Percentiles rank a stretch among this genome's conserved stretches.
Conservation (phyloP, 2,888 invertebrate genomes). For the Pharmacophagus antenor region DNA sequence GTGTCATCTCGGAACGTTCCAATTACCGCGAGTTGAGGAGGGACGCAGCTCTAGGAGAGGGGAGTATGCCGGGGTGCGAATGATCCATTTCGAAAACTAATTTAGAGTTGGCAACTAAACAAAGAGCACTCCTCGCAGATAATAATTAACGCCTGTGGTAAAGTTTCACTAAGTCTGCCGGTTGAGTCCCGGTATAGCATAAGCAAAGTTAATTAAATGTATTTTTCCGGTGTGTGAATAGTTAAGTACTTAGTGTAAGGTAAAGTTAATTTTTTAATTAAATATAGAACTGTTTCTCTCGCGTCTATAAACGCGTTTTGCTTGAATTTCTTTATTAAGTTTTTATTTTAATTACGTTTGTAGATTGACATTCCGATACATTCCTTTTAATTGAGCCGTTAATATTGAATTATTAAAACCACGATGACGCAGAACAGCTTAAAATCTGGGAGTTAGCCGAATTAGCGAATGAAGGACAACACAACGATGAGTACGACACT, state of each 20-base stretch:
- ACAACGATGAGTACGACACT: too few species aligned
- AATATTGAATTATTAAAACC: slow-evolving; percentile 1
- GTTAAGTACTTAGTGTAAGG: slow-evolving; percentile 33
- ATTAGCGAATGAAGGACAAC: too few species aligned
- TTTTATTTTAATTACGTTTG: slow-evolving; percentile 16
- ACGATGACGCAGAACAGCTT: too few species aligned
- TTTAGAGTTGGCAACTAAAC: slow-evolving; percentile 82
- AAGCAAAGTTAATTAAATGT: slow-evolving; percentile 67
- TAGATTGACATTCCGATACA: slow-evolving; percentile 16
- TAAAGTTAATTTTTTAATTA: slow-evolving; percentile 32
- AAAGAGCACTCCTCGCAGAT: slow-evolving; percentile 80
- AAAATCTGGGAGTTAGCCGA: too few species aligned
- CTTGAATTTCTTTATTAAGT: slow-evolving; percentile 15
- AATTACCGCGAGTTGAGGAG: slow-evolving; percentile 68
- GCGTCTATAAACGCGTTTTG: slow-evolving; percentile 11
- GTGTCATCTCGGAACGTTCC: slow-evolving; percentile 80
- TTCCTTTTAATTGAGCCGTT: slow-evolving; percentile 15
- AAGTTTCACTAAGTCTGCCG: slow-evolving; percentile 77
- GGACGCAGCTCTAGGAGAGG: slow-evolving; percentile 40
- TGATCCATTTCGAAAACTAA: slow-evolving; percentile 82
- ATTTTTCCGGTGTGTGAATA: slow-evolving; percentile 45
- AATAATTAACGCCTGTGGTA: slow-evolving; percentile 81
- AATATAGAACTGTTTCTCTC: slow-evolving; percentile 16
- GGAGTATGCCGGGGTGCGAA: slow-evolving; percentile 70
- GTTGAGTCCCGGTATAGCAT: slow-evolving; percentile 67